Evolutionary conservation across 2,888 invertebrate genomes (phyloP), one percentile per base, ranked within the genome.

Genomic region (Orgyia antiqua): DNA sequence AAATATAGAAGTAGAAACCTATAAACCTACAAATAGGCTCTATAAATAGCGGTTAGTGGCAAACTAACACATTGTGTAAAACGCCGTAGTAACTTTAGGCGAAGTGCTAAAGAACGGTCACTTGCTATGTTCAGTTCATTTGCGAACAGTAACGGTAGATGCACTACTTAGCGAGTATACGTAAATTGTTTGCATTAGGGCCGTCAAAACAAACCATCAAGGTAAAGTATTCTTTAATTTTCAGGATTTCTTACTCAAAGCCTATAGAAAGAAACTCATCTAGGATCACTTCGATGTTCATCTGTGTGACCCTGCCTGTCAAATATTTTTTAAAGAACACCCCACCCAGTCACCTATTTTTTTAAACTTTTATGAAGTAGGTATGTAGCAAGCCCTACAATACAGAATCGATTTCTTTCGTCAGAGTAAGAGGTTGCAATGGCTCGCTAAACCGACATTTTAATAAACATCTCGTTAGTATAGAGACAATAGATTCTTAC

Each of bases 131-230:
- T 9, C 20, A 15, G 15, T 27, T 24, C 29, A 45, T 42, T 53
- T 39, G 51, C 54, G 15, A 25, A 23, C 36, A 34, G 34, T 44
- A 47, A 40, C 51, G 42, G 54, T 44, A 32, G 20, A 31, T 29
- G 29, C 11, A 15, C 33, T 39, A 37, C 50, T 51, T 51, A 53
- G 40, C 44, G 37, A 33, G 44, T 36, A 31, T 17, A 36, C 24
- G 54, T 24, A 28, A 50, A 23, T 25, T 42, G 9, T 10, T n/a
- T 8, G 2, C 4, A 13, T 2, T 21, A 27, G 31, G 24, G 13
- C 24, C 10, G 8, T 3, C 15, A 15, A 6, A n/a, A n/a, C n/a
- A n/a, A n/a, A n/a, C n/a, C n/a, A n/a, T n/a, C n/a, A n/a, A n/a
- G n/a, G n/a, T n/a, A n/a, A n/a, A n/a, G n/a, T n/a, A n/a, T n/a